Conservation (phyloP, 2,888 invertebrate genomes). For the Campopleginae sp. region DNA sequence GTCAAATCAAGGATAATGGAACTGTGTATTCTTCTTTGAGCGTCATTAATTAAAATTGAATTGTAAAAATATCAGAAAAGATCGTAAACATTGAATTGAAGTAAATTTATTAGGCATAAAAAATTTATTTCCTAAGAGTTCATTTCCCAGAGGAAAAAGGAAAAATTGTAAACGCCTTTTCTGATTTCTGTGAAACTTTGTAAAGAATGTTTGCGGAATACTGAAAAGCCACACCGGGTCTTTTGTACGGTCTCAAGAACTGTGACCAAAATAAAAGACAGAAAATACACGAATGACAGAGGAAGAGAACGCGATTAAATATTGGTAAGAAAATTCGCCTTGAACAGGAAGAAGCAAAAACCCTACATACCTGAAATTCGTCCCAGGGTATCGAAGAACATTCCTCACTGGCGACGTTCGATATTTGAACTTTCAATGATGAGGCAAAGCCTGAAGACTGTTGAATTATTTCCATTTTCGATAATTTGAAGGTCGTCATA, state of each 20-base stretch:
- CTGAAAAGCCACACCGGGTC: slow-evolving; percentile 21
- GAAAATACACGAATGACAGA: slow-evolving; percentile 10
- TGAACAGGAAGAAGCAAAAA: not conserved
- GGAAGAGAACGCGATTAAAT: slow-evolving; percentile 4
- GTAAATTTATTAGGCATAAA: not conserved
- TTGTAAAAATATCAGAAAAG: not conserved
- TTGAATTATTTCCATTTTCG: slow-evolving; percentile 90
- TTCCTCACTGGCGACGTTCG: slow-evolving; percentile 91
- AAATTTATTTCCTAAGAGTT: not conserved
- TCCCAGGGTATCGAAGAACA: slow-evolving; percentile 96
- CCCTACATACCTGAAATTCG: slow-evolving; percentile 92
- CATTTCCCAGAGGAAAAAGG: not conserved
- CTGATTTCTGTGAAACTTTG: not conserved
- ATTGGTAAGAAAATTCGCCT: slow-evolving; percentile 44
- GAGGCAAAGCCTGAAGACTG: slow-evolving; percentile 89
- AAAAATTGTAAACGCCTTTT: not conserved
- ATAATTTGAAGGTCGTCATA: slow-evolving; percentile 89
- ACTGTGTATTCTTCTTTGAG: not conserved
- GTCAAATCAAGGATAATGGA: not conserved
- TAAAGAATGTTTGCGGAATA: slow-evolving; percentile 22
- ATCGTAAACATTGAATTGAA: not conserved
- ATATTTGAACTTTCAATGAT: slow-evolving; percentile 88
- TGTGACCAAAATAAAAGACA: slow-evolving; percentile 30
- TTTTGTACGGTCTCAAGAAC: slow-evolving; percentile 46
- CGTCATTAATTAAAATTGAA: not conserved